Evolutionary conservation across 2,797 vertebrate species (phyloP).

Genomic region (Knipowitschia caucasica): DNA sequence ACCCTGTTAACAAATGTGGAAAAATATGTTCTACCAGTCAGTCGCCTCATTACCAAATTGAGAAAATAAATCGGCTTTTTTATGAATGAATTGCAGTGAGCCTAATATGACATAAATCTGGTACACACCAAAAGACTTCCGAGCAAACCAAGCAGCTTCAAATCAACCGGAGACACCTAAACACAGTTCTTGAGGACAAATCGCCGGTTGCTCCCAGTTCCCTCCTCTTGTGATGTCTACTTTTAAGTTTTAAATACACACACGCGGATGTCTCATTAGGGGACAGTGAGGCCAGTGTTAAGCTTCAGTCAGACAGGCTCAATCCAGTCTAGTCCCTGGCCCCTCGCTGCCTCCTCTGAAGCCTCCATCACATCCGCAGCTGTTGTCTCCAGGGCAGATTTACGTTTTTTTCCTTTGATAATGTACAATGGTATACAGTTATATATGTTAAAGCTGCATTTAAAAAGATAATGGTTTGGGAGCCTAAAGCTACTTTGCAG

Average conservation of each 20-base stretch:
- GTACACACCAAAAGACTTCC: too few relatives aligned
- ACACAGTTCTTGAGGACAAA: constrained; percentile 32
- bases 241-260: constrained; percentile 35
- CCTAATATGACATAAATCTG: too few relatives aligned
- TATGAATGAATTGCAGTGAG: too few relatives aligned
- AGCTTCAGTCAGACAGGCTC: constrained; percentile 62
- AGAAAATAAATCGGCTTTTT: too few relatives aligned
- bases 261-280: constrained; percentile 55
- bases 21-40: too few relatives aligned
- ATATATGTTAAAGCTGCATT: constrained; percentile 32
- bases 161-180: constrained; percentile 24
- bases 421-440: constrained; percentile 35
- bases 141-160: constrained; percentile 13
- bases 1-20: too few relatives aligned
- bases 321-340: constrained; percentile 57
- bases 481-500: too few relatives aligned
- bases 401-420: constrained; percentile 60
- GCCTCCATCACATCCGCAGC: constrained; percentile 45
- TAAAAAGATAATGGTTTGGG: constrained; percentile 22
- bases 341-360: constrained; percentile 45
- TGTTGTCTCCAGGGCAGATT: constrained; percentile 63
- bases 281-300: constrained; percentile 58
- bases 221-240: constrained; percentile 19
- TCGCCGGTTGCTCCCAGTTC: constrained; percentile 20
- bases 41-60: too few relatives aligned